Evolutionary conservation across 1,140 invertebrate species (phyloP).

Genomic region (Diorhabda sublineata): DNA sequence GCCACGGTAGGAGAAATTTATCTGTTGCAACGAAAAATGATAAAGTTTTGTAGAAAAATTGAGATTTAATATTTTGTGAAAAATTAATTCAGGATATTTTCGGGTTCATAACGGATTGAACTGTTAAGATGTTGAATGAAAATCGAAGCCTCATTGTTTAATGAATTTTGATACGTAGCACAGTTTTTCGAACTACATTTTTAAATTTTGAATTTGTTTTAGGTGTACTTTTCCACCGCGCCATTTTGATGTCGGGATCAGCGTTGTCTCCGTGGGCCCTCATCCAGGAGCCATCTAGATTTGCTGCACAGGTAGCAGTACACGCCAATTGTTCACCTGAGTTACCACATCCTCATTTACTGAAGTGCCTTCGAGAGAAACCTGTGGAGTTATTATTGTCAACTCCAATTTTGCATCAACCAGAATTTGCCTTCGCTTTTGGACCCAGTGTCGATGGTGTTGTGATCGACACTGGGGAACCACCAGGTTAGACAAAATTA

Average conservation of each 20-base stretch:
- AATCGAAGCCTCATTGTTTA: too few species aligned
- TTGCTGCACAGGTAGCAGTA: slow-evolving; percentile 79
- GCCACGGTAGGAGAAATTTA: too few species aligned
- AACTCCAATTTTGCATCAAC: slow-evolving; percentile 65
- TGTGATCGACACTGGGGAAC: slow-evolving; percentile 71
- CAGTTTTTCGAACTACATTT: slow-evolving; percentile 2
- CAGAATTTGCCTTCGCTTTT: slow-evolving; percentile 82
- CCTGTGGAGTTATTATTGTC: slow-evolving; percentile 69
- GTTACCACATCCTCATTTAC: slow-evolving; percentile 64
- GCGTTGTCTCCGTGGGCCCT: slow-evolving; percentile 91
- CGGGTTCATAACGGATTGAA: too few species aligned
- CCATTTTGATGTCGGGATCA: slow-evolving; percentile 91
- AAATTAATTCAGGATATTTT: too few species aligned
- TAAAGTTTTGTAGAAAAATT: too few species aligned
- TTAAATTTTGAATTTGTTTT: slow-evolving; percentile 36
- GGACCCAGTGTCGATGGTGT: slow-evolving; percentile 90
- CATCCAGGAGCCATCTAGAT: slow-evolving; percentile 80
- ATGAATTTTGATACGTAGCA: too few species aligned
- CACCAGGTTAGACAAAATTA: slow-evolving; percentile 45
- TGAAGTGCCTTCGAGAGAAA: slow-evolving; percentile 78
- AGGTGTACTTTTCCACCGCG: slow-evolving; percentile 89
- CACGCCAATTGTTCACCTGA: slow-evolving; percentile 83
- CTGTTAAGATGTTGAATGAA: too few species aligned
- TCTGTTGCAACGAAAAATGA: too few species aligned
- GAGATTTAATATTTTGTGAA: too few species aligned